Evolutionary conservation across 2,797 vertebrate species (phyloP), one percentile per base, ranked within the genome.

Genomic region (Centropyge bicolor): DNA sequence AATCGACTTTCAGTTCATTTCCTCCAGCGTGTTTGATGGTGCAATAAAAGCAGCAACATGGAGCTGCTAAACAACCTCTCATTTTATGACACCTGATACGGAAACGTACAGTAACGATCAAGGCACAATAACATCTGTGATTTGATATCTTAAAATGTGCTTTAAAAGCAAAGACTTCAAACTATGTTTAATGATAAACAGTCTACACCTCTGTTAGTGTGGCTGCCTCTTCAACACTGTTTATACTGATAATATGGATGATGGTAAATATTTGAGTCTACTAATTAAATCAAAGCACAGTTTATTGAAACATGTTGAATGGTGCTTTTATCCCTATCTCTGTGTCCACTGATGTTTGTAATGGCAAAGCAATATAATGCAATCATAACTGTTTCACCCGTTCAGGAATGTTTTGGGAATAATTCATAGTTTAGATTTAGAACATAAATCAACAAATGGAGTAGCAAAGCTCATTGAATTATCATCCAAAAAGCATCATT

Each of bases 1-100:
- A 80, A 57, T 43, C 48, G 40, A 71, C 12, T 41, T 57, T 54
- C 10, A 61, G 24, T 52, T 13, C 17, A 60, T 76, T 71, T 84
- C 35, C 55, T 64, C 2, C 0, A 43, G 24, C 16, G 41, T 52
- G 27, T 46, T 20, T 46, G 4, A 60, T 63, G 27, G 17, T 62
- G 38, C 48, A 78, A 22, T 20, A 57, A 35, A 40, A 80, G 36
- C 64, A 59, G 19, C 6, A 67, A 48, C n/a, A 74, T 0, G 40
- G 20, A 56, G 24, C 51, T 16, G 14, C n/a, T 55, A 60, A 22
- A 51, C 22, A 57, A 31, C 6, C 16, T 62, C 22, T 11, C 4
- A 22, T 46, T 46, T 38, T 41, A 17, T 24, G 1, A 35, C 13
- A 10, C 10, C 48, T 54, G 12, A 66, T 35, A 8, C 51, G 3